phyloP scores from a whole-genome alignment of 2,888 invertebrate species.

The Ophion costatus region DNA sequence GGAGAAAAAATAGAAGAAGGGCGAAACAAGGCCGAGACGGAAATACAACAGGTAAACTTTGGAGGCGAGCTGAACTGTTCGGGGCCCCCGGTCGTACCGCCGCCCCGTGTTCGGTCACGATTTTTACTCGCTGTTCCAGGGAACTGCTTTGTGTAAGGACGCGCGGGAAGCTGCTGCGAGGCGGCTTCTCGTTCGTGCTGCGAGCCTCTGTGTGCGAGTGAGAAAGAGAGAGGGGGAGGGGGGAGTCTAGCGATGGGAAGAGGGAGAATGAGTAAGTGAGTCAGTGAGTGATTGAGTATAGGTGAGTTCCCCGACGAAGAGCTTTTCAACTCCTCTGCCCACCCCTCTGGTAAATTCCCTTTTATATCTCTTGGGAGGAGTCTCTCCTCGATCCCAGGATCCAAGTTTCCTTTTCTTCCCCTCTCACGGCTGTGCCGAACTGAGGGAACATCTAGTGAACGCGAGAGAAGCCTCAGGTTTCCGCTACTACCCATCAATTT shows the following conservation, averaged over 20 bases:
- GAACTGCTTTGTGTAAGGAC: slow-evolving; percentile 68
- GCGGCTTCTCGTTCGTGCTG: slow-evolving; percentile 59
- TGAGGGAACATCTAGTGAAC: slow-evolving; percentile 4
- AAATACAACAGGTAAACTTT: slow-evolving; percentile 46
- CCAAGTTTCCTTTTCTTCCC: slow-evolving; percentile 18
- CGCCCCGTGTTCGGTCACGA: slow-evolving; percentile 35
- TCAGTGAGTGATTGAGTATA: slow-evolving; percentile 47
- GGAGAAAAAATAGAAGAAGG: slow-evolving; percentile 28
- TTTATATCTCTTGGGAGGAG: slow-evolving; percentile 45
- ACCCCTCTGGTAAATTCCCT: slow-evolving; percentile 50
- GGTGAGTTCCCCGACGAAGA: slow-evolving; percentile 58
- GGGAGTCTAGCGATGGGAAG: not conserved
- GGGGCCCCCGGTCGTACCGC: slow-evolving; percentile 57
- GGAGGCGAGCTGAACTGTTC: slow-evolving; percentile 64
- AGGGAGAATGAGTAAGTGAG: slow-evolving; percentile 58
- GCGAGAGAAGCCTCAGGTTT: slow-evolving; percentile 17
- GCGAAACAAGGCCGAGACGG: slow-evolving; percentile 2
- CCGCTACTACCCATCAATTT: slow-evolving; percentile 24
- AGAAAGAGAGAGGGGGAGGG: slow-evolving; percentile 29
- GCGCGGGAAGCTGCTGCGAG: slow-evolving; percentile 69
- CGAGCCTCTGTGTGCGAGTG: slow-evolving; percentile 29
- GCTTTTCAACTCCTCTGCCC: slow-evolving; percentile 64
- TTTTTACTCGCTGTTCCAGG: slow-evolving; percentile 60
- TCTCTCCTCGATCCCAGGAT: slow-evolving; percentile 46
- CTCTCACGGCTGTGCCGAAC: not conserved